A percentile compares a stretch with the other conserved stretches of the same genome.
These are phyloP conservation scores for Liparis tanakae DNA, from an alignment of 2,797 vertebrate species.

Conservation along the genomic window DNA sequence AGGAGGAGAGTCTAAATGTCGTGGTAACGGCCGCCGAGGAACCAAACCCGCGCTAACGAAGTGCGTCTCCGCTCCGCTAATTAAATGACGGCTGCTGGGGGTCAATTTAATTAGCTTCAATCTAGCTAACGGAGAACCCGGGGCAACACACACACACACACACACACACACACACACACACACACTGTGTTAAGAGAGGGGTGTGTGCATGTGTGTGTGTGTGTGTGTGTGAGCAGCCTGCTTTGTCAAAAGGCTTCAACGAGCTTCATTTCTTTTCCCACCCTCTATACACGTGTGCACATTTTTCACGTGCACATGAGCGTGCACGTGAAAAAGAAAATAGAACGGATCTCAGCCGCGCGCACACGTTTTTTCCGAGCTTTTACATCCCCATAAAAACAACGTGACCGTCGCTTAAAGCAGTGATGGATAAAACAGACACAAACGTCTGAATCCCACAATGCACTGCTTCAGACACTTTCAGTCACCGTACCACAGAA, in stretches of 20 bases:
- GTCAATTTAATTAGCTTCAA: slow-evolving; percentile 75
- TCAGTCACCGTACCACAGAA: neutral
- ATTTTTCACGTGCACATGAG: neutral
- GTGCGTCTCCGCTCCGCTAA: slow-evolving; percentile 68
- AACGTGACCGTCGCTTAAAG: slow-evolving; percentile 18
- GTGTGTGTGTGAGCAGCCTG: neutral
- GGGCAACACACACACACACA: slow-evolving; percentile 43
- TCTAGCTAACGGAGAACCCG: slow-evolving; percentile 64
- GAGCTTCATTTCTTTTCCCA: too few species aligned
- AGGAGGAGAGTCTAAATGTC: slow-evolving; percentile 29
- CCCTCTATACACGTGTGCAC: neutral
- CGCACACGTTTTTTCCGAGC: slow-evolving; percentile 2
- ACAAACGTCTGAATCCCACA: slow-evolving; percentile 27
- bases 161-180: neutral
- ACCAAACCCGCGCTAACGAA: slow-evolving; percentile 65
- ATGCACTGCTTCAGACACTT: slow-evolving; percentile 1
- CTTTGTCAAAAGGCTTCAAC: slow-evolving; percentile 21
- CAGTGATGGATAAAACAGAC: slow-evolving; percentile 52
- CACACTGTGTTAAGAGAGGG: slow-evolving; percentile 35
- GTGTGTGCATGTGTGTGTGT: neutral
- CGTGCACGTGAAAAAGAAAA: slow-evolving; percentile 6
- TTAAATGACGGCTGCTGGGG: slow-evolving; percentile 66
- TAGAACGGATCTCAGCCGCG: slow-evolving; percentile 10
- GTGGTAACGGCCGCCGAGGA: slow-evolving; percentile 46
- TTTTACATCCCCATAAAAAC: slow-evolving; percentile 32